phyloP scores from a whole-genome alignment of 2,113 vertebrate genomes.

The Phylloscopus trochiloides region DNA sequence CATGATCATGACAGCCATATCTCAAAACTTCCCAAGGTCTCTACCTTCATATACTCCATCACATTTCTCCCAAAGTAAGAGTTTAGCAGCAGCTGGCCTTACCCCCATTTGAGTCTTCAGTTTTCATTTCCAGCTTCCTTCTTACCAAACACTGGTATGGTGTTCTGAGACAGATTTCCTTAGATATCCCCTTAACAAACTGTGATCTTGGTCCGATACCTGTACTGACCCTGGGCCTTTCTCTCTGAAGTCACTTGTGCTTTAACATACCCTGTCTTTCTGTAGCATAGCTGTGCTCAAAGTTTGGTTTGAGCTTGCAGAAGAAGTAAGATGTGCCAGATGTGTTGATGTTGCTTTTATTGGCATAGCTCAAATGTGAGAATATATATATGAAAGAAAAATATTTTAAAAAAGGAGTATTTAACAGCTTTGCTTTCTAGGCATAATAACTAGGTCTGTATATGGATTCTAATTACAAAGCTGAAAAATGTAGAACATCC shows the following conservation, averaged over 20 bases:
- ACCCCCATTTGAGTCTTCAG: background rate
- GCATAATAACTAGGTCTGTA: background rate
- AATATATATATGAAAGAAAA: background rate
- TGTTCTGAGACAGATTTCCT: background rate
- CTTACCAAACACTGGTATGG: background rate
- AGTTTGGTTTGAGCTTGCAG: background rate
- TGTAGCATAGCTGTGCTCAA: background rate
- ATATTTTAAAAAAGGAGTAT: background rate
- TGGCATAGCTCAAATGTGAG: background rate
- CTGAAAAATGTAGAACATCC: background rate
- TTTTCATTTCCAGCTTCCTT: background rate
- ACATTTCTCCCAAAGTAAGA: fast-evolving
- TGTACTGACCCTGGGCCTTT: too few species aligned
- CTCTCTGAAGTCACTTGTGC: background rate
- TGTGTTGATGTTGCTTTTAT: background rate
- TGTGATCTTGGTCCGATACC: background rate
- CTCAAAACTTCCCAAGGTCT: background rate
- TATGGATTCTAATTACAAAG: conserved; percentile 10
- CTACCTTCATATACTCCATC: background rate
- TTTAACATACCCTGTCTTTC: background rate
- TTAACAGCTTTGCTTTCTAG: background rate
- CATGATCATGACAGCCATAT: background rate
- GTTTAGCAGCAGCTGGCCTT: background rate
- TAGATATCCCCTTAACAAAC: background rate
- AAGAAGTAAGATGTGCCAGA: background rate